Evolutionary conservation across 2,113 vertebrate genomes (phyloP), one percentile per base, ranked within the genome.

Genomic region (Loxodonta africana): DNA sequence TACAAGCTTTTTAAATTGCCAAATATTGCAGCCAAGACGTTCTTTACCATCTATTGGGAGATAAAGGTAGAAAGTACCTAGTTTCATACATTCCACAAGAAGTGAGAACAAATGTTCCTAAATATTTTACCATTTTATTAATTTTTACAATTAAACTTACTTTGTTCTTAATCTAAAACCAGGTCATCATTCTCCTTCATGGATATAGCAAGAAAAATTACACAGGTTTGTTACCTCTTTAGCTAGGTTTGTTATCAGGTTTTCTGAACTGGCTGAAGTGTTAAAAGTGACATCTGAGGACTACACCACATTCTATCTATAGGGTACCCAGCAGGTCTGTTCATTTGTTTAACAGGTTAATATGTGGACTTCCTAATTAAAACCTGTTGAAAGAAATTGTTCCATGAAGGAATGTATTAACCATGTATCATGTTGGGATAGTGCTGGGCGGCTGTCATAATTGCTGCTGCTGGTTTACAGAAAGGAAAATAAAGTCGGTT

Each of bases 401-500:
- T 98, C 94, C 83, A 86, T 20, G 53, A 96, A 97, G 83, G 78
- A 71, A 89, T 94, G 83, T 95, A 90, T 96, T 98, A 98, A 95
- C 97, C 97, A 95, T 97, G 95, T 94, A 97, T 95, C 95, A 81
- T 98, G 95, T 97, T 98, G 97, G 97, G 96, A 95, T 95, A 90
- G 96, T 97, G 95, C 97, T 98, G 96, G 96, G 98, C 97, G 81
- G 77, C 98, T 98, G 95, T 97, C 98, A 92, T 97, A 88, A 11
- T 78, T 97, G 95, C 98, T 97, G 96, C 98, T 96, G 98, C 95
- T 97, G 95, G 98, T 98, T 97, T 88, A 76, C 93, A 94, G 92
- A 96, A 97, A 97, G 98, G 98, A 98, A 98, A 98, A 98, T 97
- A 97, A 98, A 98, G 92, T 98, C 97, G 77, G 97, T 95, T 97